Conservation (phyloP, 2,888 invertebrate genomes). For the Myopa tessellatipennis region DNA sequence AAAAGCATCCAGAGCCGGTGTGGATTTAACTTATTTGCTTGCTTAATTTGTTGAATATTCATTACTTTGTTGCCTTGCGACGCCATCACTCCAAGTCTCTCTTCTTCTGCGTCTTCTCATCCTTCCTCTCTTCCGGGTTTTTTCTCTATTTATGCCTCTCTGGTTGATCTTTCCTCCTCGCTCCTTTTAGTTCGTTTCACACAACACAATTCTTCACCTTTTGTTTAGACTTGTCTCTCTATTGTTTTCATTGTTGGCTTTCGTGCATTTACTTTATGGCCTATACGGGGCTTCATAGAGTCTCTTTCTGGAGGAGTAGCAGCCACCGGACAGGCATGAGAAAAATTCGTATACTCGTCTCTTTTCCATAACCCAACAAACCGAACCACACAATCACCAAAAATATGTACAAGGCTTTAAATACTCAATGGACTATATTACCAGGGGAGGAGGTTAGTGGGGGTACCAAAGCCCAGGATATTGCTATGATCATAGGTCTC, state of each 20-base stretch:
- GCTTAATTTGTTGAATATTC: slow-evolving; percentile 27
- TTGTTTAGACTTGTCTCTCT: slow-evolving; percentile 16
- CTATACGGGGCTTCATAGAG: slow-evolving; percentile 5
- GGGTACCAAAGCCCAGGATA: no score
- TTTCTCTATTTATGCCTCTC: neutral
- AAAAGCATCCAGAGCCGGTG: slow-evolving; percentile 7
- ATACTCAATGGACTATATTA: no score
- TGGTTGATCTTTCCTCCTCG: neutral
- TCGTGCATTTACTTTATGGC: slow-evolving; percentile 26
- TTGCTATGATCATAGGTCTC: no score
- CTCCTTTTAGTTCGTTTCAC: neutral
- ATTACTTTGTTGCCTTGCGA: slow-evolving; percentile 14
- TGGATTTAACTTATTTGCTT: slow-evolving; percentile 17
- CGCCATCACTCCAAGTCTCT: neutral
- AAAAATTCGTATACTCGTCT: neutral
- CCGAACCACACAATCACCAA: neutral
- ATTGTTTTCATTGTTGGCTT: slow-evolving; percentile 22
- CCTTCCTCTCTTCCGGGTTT: slow-evolving; percentile 1
- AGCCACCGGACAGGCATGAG: neutral
- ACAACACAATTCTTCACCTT: slow-evolving; percentile 10
- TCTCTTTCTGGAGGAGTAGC: slow-evolving; percentile 15
- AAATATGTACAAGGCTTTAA: neutral
- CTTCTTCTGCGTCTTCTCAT: neutral
- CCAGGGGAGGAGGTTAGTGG: no score
- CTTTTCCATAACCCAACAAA: neutral